Base-by-base conservation (phyloP, 2,888 invertebrate species). In the Agonum fuliginosum region DNA sequence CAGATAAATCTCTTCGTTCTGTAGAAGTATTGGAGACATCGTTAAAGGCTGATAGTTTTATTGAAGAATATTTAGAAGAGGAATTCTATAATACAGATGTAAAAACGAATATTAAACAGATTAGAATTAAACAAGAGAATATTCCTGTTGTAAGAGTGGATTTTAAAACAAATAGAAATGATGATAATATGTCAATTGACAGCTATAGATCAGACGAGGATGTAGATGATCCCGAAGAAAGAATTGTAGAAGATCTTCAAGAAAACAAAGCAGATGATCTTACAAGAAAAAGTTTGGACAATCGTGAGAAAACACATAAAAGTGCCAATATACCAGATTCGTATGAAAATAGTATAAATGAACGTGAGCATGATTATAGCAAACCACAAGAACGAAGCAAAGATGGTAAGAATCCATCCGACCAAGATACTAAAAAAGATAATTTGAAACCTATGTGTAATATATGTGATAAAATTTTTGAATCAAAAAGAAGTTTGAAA, bases 381-480 rank as follows among this genome's bases (percentile, higher is more conserved):
- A 62, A 62, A 19, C 0, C 4, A 2, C 0, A 6, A 17, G 4
- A 30, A 5, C 30, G 8, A 30, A 30, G 30, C 8, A 5, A 8
- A 30, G 30, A n/a, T n/a, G n/a, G n/a, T n/a, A n/a, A n/a, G n/a
- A 37, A 37, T 37, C 10, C 4, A n/a, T 3, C 37, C 1, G 37
- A 10, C 10, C 37, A n/a, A n/a, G 3, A 30, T 30, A 30, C 3
- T 43, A 27, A 0, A 17, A 8, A 2, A 30, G 17, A 27, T 12
- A 27, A 30, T 3, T 2, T 1, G 8, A 62, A 30, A 17, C 17
- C 2, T 8, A 12, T 6, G 27, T 81, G 81, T 76, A 41, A 69
- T 6, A 20, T 30, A 8, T 81, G 80, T 69, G 20, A 78, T 24
- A 54, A 80, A 78, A 65, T 46, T 4, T 80, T 81, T 74, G 62